Percentiles rank a stretch among this genome's conserved stretches.
Evolutionary conservation across 2,113 vertebrate genomes (phyloP).

Genomic region (Plecturocebus donacophilus): DNA sequence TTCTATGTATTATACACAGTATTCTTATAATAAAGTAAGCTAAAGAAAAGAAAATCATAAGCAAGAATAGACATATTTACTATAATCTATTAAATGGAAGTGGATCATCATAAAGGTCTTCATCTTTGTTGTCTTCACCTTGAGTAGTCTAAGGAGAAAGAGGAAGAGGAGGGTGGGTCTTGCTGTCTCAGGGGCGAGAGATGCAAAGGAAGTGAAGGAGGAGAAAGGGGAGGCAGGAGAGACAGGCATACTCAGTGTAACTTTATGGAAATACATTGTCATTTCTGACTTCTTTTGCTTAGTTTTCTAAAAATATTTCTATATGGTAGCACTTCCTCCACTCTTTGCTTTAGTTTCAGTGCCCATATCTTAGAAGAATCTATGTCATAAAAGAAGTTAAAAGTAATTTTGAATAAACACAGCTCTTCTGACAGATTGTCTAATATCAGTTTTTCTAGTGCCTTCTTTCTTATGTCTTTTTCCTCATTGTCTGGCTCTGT

Average conservation of each 20-base stretch:
- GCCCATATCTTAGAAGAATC: not conserved
- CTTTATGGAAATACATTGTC: not conserved
- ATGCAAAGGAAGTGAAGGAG: not conserved
- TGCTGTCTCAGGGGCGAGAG: not conserved
- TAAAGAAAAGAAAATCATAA: not conserved
- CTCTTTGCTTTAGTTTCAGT: not conserved
- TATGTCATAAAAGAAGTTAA: not conserved
- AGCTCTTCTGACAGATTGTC: not conserved
- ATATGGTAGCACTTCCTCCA: not conserved
- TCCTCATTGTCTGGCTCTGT: not conserved
- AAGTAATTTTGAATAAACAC: not conserved
- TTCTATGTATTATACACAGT: not conserved
- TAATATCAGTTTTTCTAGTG: not conserved
- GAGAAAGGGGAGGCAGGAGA: not conserved
- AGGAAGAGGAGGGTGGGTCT: not conserved
- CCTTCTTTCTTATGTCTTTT: too few relatives aligned
- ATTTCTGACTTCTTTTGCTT: not conserved
- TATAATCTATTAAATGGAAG: not conserved
- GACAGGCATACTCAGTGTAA: not conserved
- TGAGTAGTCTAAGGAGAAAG: not conserved
- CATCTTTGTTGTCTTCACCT: not conserved
- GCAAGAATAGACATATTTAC: not conserved
- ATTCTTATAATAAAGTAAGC: not conserved
- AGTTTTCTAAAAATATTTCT: not conserved
- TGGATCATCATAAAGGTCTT: not conserved